Conservation (phyloP, 2,797 vertebrate genomes). For the Amniataba percoides region DNA sequence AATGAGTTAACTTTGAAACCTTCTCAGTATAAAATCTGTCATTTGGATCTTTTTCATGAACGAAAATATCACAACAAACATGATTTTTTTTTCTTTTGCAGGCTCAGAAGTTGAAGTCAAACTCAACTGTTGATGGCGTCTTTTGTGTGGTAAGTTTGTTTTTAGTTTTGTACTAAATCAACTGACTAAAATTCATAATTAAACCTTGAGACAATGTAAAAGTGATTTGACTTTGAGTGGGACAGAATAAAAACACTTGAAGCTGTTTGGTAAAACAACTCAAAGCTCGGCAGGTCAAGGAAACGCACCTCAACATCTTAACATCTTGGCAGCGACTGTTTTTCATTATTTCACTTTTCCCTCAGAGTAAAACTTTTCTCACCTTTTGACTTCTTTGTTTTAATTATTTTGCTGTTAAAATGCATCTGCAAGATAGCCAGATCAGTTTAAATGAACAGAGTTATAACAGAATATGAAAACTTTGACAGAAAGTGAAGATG, state of each 20-base stretch:
- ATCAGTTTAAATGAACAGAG: neutral
- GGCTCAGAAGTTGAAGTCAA: slow-evolving; percentile 94
- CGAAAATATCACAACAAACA: neutral
- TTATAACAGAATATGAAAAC: neutral
- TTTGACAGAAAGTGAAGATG: neutral
- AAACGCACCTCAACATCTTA: neutral
- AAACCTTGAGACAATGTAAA: neutral
- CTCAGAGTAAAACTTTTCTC: neutral
- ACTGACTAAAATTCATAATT: too few relatives aligned
- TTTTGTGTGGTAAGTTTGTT: slow-evolving; percentile 80
- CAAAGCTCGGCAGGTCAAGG: neutral
- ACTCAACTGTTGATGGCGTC: slow-evolving; percentile 85
- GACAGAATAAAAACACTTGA: neutral
- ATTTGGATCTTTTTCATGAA: neutral
- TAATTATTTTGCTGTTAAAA: neutral
- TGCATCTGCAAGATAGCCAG: neutral
- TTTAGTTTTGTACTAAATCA: fast-evolving
- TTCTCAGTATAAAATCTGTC: neutral
- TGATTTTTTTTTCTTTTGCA: slow-evolving; percentile 65
- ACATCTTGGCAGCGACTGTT: neutral
- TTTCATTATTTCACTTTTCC: neutral
- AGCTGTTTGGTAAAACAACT: neutral
- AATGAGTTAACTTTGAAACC: neutral
- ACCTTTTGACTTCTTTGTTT: neutral
- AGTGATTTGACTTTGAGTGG: neutral